Percentiles rank a stretch among this genome's conserved stretches.
phyloP scores from a whole-genome alignment of 2,888 invertebrate genomes.

The Neoitamus cyanurus region DNA sequence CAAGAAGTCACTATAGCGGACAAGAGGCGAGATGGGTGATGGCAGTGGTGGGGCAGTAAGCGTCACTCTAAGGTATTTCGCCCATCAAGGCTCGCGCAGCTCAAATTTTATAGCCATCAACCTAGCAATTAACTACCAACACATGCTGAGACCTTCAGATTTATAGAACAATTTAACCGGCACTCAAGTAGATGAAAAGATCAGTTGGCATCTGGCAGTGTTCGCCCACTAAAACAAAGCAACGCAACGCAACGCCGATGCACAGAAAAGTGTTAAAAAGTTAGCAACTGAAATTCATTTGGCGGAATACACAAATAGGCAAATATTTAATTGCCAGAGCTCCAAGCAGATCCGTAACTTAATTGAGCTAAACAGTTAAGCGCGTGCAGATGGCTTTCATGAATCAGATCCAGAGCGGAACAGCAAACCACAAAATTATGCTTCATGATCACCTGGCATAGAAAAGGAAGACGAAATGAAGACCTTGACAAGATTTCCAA shows the following conservation, averaged over 20 bases:
- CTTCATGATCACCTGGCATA: slow-evolving; percentile 7
- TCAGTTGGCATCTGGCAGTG: not conserved
- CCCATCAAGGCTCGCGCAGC: not conserved
- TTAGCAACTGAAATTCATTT: not conserved
- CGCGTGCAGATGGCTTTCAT: slow-evolving; percentile 17
- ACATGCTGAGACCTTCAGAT: slow-evolving; percentile 1
- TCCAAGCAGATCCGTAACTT: not conserved
- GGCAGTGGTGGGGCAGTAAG: not conserved
- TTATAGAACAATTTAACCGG: slow-evolving; percentile 23
- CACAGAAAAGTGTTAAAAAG: not conserved
- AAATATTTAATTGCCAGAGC: not conserved
- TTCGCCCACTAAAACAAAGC: not conserved
- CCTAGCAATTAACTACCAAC: slow-evolving; percentile 28
- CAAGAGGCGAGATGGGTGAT: not conserved
- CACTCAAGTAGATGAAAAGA: slow-evolving; percentile 17
- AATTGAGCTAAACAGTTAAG: not conserved
- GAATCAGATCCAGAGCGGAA: not conserved
- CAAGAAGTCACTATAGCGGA: slow-evolving; percentile 14
- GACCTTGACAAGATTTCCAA: slow-evolving; percentile 39
- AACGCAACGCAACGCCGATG: not conserved
- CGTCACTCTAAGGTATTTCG: not conserved
- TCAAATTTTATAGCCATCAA: slow-evolving; percentile 18
- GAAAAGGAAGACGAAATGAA: slow-evolving; percentile 37
- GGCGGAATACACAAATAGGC: not conserved
- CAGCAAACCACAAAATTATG: not conserved